These are phyloP conservation scores for Actinia equina DNA, from an alignment of 64 coral and sea anemone genomes.

Conservation along the genomic window DNA sequence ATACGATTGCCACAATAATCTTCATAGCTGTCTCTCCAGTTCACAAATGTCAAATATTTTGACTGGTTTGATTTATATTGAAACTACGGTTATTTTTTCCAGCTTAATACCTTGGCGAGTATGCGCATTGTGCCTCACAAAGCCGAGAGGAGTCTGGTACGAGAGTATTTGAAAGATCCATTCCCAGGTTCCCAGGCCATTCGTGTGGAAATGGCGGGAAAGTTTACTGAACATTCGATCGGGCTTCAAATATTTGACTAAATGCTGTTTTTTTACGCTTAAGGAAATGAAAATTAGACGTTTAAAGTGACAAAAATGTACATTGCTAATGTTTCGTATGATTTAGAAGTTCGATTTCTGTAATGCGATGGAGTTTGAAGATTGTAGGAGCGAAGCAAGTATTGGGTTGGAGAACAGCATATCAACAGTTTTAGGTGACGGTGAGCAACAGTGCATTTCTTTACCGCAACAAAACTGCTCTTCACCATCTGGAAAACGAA, in stretches of 20 bases:
- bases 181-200: neutral
- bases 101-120: constrained; percentile 84
- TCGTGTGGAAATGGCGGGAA: neutral
- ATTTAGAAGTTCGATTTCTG: neutral
- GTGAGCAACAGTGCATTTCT: constrained; percentile 43
- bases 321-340: neutral
- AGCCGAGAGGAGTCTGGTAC: neutral
- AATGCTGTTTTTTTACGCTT: neutral
- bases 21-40: neutral
- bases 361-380: constrained; percentile 40
- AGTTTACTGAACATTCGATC: neutral
- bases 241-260: neutral
- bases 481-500: constrained; percentile 54
- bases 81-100: constrained; percentile 57
- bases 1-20: neutral
- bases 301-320: neutral
- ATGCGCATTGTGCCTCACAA: constrained; percentile 39
- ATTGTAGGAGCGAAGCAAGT: constrained; percentile 62
- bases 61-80: constrained; percentile 25
- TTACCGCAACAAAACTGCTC: constrained; percentile 26
- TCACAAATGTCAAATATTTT: neutral
- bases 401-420: constrained; percentile 70
- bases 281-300: neutral
- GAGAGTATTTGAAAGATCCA: neutral
- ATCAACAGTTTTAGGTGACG: constrained; percentile 37